These are phyloP conservation scores for Meteorus colon DNA, from an alignment of 2,888 invertebrate genomes.

Conservation along the genomic window DNA sequence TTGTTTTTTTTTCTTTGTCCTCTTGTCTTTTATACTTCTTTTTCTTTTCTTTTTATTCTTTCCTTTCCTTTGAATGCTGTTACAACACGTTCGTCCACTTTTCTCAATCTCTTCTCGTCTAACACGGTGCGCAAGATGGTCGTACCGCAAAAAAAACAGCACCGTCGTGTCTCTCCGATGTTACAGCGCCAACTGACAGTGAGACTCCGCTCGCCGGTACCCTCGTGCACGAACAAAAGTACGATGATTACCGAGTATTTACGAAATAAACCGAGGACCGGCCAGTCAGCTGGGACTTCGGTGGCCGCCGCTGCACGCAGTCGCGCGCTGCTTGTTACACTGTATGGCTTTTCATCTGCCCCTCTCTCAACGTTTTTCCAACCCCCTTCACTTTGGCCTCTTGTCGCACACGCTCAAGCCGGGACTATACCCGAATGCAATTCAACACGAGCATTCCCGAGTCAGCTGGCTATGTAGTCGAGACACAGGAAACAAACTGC, in stretches of 20 bases:
- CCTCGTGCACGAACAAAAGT: conserved; percentile 68
- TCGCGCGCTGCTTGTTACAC: conserved; percentile 27
- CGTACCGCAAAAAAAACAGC: conserved; percentile 55
- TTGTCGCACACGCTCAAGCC: conserved; percentile 14
- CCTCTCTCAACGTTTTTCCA: not conserved
- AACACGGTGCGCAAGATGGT: conserved; percentile 48
- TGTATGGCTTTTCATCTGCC: conserved; percentile 13
- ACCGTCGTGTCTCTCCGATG: conserved; percentile 60
- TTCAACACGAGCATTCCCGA: conserved; percentile 58
- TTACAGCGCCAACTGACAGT: conserved; percentile 69
- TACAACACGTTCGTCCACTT: conserved; percentile 26
- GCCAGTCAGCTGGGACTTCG: conserved; percentile 64
- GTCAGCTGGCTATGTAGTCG: conserved; percentile 59
- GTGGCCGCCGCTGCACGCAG: conserved; percentile 35
- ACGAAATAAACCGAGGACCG: conserved; percentile 58
- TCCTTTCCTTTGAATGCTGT: conserved; percentile 7
- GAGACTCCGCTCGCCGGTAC: conserved; percentile 61
- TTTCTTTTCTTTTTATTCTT: not conserved
- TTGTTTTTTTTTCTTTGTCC: not conserved
- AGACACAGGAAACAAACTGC: conserved; percentile 48
- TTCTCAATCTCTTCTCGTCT: conserved; percentile 31
- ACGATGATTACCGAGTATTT: conserved; percentile 58
- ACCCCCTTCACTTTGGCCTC: conserved; percentile 23
- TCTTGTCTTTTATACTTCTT: not conserved
- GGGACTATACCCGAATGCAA: conserved; percentile 46